These are phyloP conservation scores for Abscondita cerata DNA, from an alignment of 2,888 invertebrate species.

Conservation along the genomic window DNA sequence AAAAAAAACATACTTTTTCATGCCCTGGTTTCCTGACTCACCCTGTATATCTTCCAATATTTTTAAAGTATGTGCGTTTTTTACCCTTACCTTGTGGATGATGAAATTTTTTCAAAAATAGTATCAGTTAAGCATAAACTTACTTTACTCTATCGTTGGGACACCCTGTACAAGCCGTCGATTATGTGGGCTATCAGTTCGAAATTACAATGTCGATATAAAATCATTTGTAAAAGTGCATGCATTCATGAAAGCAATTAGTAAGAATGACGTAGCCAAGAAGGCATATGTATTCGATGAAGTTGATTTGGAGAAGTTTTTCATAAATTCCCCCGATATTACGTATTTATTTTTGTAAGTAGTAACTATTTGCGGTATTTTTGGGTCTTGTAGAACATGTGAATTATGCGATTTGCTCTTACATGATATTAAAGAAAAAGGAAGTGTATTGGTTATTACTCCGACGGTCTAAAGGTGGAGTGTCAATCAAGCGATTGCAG, in stretches of 20 bases:
- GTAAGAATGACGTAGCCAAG: slow-evolving; percentile 15
- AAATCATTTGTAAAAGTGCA: slow-evolving; percentile 11
- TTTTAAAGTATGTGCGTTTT: too few species aligned
- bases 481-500: too few species aligned
- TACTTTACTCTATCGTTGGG: too few species aligned
- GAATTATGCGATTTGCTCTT: slow-evolving; percentile 15
- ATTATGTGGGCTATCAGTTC: slow-evolving; percentile 11
- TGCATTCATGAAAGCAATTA: too few species aligned
- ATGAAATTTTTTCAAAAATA: too few species aligned
- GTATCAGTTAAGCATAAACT: too few species aligned
- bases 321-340: slow-evolving; percentile 14
- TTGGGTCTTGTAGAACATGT: slow-evolving; percentile 10
- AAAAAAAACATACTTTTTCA: too few species aligned
- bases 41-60: too few species aligned
- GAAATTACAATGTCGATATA: slow-evolving; percentile 6
- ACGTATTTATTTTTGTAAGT: slow-evolving; percentile 22
- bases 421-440: slow-evolving; percentile 12
- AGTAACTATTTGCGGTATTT: slow-evolving; percentile 14
- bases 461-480: too few species aligned
- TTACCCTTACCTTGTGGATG: too few species aligned
- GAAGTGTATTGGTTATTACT: slow-evolving; percentile 2
- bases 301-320: slow-evolving; percentile 18
- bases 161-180: too few species aligned
- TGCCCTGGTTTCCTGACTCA: too few species aligned
- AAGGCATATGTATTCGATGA: slow-evolving; percentile 19